Evolutionary conservation across 2,113 vertebrate species (phyloP).

Genomic region (Bothrops jararaca): DNA sequence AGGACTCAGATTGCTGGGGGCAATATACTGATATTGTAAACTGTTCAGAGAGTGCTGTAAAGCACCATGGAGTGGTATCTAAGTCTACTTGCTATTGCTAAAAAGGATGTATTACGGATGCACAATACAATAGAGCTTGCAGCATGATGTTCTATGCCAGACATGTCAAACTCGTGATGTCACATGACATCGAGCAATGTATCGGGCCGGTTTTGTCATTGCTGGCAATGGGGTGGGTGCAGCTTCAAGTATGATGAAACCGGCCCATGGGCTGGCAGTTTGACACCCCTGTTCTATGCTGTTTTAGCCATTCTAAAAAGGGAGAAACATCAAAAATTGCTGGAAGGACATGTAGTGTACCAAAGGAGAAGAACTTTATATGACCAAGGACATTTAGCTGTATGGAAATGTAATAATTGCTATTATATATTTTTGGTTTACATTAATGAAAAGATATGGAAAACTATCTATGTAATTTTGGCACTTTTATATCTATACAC

Average conservation of each 20-base stretch:
- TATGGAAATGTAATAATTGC: background rate
- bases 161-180: too few relatives aligned
- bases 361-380: background rate
- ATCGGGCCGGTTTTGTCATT: too few relatives aligned
- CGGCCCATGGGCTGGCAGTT: too few relatives aligned
- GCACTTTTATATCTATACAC: background rate
- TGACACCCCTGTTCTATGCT: background rate
- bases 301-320: background rate
- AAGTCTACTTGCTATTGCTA: background rate
- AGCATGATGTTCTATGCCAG: too few relatives aligned
- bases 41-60: background rate
- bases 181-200: too few relatives aligned
- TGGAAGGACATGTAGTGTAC: background rate
- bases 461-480: background rate
- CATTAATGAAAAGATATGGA: background rate
- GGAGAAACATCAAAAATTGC: background rate
- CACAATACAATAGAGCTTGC: too few relatives aligned
- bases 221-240: too few relatives aligned
- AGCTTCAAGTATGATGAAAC: too few relatives aligned
- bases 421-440: background rate
- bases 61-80: background rate
- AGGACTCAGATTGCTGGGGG: background rate
- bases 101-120: background rate
- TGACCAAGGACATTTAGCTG: background rate
- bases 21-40: background rate